Conservation (phyloP, 2,797 vertebrate species). For the Iguana delicatissima region DNA sequence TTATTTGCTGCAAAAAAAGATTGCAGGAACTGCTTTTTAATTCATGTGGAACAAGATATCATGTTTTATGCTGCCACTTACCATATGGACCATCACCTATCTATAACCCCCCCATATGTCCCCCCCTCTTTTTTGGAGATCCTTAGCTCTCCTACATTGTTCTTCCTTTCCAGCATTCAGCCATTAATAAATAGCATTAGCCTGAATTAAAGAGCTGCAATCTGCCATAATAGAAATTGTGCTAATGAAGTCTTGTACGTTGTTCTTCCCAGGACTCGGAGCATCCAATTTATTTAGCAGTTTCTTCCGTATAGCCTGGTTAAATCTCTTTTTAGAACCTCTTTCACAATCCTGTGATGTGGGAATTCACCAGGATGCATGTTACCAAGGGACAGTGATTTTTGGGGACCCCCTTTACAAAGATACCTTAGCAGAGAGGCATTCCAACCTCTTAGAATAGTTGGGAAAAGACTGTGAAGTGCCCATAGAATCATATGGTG, state of each 20-base stretch:
- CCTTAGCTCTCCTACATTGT: not conserved
- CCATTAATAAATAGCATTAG: constrained; percentile 21
- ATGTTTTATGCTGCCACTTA: too few species aligned
- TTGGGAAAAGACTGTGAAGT: not conserved
- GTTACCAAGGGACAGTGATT: not conserved
- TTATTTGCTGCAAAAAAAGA: too few species aligned
- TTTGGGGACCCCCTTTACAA: not conserved
- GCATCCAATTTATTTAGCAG: not conserved
- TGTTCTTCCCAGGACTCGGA: not conserved
- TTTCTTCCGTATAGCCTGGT: not conserved
- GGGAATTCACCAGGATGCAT: not conserved
- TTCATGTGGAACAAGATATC: too few species aligned
- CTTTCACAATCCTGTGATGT: not conserved
- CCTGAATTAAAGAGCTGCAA: constrained; percentile 27
- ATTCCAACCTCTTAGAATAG: too few species aligned
- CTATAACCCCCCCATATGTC: not conserved
- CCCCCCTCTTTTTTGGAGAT: constrained; percentile 25
- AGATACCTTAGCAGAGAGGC: too few species aligned
- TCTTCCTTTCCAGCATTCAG: not conserved
- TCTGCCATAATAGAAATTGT: constrained; percentile 40
- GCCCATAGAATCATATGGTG: not conserved
- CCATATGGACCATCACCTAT: not conserved
- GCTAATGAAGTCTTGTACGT: constrained; percentile 35
- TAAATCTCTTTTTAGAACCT: not conserved
- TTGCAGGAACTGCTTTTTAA: too few species aligned